phyloP scores from a whole-genome alignment of 2,113 vertebrate genomes.

The Tinamus guttatus region DNA sequence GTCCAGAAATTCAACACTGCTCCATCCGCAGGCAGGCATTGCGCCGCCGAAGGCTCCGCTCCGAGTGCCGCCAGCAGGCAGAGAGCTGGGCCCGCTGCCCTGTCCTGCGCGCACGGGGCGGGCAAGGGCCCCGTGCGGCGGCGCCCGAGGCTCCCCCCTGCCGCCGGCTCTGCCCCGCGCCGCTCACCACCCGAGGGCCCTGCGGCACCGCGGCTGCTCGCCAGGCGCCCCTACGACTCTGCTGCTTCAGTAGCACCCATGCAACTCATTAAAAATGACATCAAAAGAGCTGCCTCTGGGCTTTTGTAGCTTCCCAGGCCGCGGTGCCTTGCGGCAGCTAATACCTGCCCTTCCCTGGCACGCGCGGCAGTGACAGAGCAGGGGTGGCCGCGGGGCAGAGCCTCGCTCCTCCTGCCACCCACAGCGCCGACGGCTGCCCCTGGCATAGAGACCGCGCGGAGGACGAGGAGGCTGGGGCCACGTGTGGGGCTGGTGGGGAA shows the following conservation, averaged over 20 bases:
- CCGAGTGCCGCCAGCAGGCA: not conserved
- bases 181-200: accelerated
- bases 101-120: not conserved
- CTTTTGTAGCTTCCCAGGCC: not conserved
- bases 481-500: too few relatives aligned
- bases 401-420: too few relatives aligned
- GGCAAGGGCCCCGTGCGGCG: too few relatives aligned
- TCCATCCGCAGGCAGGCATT: not conserved
- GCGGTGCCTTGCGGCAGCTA: too few relatives aligned
- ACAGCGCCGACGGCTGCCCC: too few relatives aligned
- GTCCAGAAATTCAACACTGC: not conserved
- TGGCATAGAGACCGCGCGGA: too few relatives aligned
- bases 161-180: not conserved
- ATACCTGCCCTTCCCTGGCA: too few relatives aligned
- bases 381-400: too few relatives aligned
- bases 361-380: too few relatives aligned
- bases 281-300: not conserved
- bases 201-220: not conserved
- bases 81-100: not conserved
- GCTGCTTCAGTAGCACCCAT: conserved; percentile 27
- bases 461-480: too few relatives aligned
- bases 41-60: not conserved
- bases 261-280: conserved; percentile 57
- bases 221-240: accelerated
- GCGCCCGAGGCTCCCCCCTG: not conserved